Conservation (phyloP, 2,797 vertebrate species). For the Spatula clypeata region DNA sequence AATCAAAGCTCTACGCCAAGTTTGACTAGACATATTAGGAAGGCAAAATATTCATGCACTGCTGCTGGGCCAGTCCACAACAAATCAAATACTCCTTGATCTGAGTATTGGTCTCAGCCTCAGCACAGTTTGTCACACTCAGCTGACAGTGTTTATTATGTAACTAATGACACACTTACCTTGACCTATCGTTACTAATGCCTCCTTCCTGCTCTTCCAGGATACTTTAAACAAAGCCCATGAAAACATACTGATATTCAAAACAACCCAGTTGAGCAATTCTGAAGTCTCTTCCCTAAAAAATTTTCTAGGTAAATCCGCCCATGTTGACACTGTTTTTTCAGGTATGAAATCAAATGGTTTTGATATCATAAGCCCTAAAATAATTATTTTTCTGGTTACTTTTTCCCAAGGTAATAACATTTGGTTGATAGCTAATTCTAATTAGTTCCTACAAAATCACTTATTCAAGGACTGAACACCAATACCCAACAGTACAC, state of each 20-base stretch:
- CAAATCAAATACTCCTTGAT: constrained; percentile 2
- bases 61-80: not conserved
- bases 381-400: not conserved
- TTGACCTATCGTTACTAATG: constrained; percentile 22
- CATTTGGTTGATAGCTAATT: not conserved
- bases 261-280: not conserved
- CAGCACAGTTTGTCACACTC: not conserved
- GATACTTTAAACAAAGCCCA: constrained; percentile 9
- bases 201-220: constrained; percentile 8
- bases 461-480: not conserved
- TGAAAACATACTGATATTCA: not conserved
- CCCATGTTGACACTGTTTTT: not conserved
- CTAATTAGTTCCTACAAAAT: not conserved
- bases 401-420: not conserved
- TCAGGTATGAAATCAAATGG: not conserved
- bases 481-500: not conserved
- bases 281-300: not conserved
- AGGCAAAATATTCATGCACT: not conserved
- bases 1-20: not conserved
- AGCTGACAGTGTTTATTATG: constrained; percentile 16
- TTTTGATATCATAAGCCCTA: not conserved
- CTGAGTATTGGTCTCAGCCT: not conserved
- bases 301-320: not conserved
- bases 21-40: not conserved
- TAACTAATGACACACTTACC: constrained; percentile 58